Conservation (phyloP, 1,140 invertebrate genomes). For the Neomicropteryx cornuta region DNA sequence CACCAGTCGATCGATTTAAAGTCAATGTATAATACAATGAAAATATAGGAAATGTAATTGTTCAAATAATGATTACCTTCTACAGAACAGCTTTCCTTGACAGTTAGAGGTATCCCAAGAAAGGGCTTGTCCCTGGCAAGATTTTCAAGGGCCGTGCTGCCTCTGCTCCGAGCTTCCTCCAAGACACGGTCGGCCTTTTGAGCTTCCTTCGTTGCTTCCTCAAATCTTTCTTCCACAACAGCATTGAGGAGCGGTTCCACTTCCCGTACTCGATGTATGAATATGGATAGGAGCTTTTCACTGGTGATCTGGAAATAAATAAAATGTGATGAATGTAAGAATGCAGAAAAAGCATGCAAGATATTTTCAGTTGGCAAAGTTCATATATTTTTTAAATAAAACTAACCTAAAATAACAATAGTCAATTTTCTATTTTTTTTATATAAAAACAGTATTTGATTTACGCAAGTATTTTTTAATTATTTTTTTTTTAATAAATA, state of each 20-base stretch:
- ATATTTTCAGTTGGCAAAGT: neutral
- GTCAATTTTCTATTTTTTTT: no score
- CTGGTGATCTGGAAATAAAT: conserved; percentile 40
- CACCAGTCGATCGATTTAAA: no score
- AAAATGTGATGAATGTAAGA: neutral
- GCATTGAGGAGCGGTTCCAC: conserved; percentile 66
- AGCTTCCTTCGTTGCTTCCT: conserved; percentile 58
- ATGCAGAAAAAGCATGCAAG: neutral
- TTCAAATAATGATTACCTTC: conserved; percentile 38
- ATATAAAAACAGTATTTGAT: neutral
- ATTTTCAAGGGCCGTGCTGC: conserved; percentile 19
- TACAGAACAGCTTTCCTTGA: conserved; percentile 60
- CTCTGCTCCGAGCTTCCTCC: conserved; percentile 31
- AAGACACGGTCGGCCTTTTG: conserved; percentile 44
- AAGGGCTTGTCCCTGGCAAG: conserved; percentile 47
- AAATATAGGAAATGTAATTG: neutral
- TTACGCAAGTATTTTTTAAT: neutral
- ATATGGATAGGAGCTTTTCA: conserved; percentile 49
- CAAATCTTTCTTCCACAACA: conserved; percentile 59
- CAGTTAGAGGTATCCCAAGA: conserved; percentile 67
- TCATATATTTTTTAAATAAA: no score
- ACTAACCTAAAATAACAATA: no score
- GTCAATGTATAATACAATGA: neutral
- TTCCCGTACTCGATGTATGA: conserved; percentile 55
- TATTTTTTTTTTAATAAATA: neutral